Evolutionary conservation across 1,140 invertebrate genomes (phyloP).

Genomic region (Trachymyrmex septentrionalis): DNA sequence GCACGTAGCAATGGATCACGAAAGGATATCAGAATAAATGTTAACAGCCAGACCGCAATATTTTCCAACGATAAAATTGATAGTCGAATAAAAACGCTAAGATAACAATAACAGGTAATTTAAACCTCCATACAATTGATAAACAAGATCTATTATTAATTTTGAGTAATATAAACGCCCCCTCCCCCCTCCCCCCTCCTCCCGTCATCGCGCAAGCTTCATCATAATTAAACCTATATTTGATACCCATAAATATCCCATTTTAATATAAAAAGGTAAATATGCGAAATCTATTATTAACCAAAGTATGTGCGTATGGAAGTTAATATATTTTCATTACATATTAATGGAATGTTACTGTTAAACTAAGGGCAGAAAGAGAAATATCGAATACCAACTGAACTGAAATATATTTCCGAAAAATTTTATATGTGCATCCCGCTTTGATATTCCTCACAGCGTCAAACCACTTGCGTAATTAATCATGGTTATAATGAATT

Average conservation of each 20-base stretch:
- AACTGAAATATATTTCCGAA: constrained; percentile 33
- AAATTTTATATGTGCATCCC: constrained; percentile 35
- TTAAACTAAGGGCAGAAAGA: constrained; percentile 16
- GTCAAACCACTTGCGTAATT: constrained; percentile 66
- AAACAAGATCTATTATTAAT: constrained; percentile 56
- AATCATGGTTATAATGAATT: constrained; percentile 69
- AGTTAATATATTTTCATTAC: constrained; percentile 47
- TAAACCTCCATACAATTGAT: constrained; percentile 15
- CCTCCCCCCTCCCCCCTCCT: no score
- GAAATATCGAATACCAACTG: constrained; percentile 18
- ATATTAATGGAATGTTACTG: constrained; percentile 36
- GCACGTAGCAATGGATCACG: neutral
- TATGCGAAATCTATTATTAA: constrained; percentile 38
- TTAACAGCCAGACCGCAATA: neutral
- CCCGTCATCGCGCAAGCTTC: neutral
- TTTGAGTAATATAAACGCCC: constrained; percentile 27
- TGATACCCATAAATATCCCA: constrained; percentile 3
- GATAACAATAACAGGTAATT: constrained; percentile 24
- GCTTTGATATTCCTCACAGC: constrained; percentile 57
- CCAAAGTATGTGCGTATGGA: neutral
- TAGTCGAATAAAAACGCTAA: neutral
- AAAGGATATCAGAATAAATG: neutral
- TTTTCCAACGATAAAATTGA: constrained; percentile 27
- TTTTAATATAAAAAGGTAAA: constrained; percentile 40
- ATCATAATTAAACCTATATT: constrained; percentile 31